Evolutionary conservation across 2,113 vertebrate species (phyloP).

Genomic region (Lophochroa leadbeateri): DNA sequence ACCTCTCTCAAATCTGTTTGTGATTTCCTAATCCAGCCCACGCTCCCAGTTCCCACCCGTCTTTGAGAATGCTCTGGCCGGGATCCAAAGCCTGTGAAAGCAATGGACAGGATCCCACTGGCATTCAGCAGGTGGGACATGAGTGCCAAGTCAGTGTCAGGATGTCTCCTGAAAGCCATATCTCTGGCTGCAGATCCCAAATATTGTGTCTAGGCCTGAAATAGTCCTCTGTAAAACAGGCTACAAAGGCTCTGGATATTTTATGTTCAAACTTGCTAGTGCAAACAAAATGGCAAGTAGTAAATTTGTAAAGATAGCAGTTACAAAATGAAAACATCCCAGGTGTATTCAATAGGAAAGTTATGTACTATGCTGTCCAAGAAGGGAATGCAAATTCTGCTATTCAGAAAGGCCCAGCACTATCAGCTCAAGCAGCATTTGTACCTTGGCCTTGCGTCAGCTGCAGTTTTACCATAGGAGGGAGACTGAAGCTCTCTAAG

Average conservation of each 20-base stretch:
- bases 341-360: conserved; percentile 5
- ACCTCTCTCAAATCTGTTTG: not conserved
- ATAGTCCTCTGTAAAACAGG: conserved; percentile 48
- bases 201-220: conserved; percentile 44
- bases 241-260: conserved; percentile 45
- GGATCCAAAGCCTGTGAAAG: conserved; percentile 60
- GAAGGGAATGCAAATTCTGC: conserved; percentile 3
- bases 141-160: conserved; percentile 2
- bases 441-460: not conserved
- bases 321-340: not conserved
- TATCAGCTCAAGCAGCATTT: not conserved
- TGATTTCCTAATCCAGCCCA: not conserved
- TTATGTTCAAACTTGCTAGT: conserved; percentile 49
- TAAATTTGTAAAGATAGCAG: conserved; percentile 6
- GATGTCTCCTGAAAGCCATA: conserved; percentile 52
- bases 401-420: not conserved
- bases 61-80: conserved; percentile 46
- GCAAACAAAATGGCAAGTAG: conserved; percentile 54
- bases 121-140: conserved; percentile 44
- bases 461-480: not conserved
- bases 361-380: not conserved
- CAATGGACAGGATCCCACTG: conserved; percentile 55
- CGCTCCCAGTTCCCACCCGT: not conserved
- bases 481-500: not conserved
- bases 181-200: conserved; percentile 45